Percentiles rank a stretch among this genome's conserved stretches.
Evolutionary conservation across 2,113 vertebrate species (phyloP).

Genomic region (Meleagris gallopavo): DNA sequence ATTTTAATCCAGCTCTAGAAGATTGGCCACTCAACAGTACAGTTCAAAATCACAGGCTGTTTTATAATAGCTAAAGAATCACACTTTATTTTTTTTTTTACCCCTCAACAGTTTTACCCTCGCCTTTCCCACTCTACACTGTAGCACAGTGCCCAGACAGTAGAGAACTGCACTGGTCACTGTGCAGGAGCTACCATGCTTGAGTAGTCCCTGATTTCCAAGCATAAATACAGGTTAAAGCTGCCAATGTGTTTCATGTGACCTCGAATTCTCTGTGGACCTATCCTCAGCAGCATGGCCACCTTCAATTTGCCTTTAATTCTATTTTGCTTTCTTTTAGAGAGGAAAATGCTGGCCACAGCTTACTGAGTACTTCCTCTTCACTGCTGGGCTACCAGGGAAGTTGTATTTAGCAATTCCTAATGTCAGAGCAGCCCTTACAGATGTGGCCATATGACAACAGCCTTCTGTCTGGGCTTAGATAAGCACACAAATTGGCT

Average conservation of each 20-base stretch:
- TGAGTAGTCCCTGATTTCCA: neutral
- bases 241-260: neutral
- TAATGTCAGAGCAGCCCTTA: neutral
- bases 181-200: rapidly evolving
- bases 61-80: neutral
- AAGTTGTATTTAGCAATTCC: neutral
- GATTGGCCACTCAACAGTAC: neutral
- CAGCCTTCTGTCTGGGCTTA: neutral
- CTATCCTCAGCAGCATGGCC: neutral
- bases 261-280: neutral
- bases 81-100: neutral
- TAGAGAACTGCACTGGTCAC: neutral
- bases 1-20: neutral
- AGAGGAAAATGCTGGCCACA: neutral
- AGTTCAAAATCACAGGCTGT: neutral
- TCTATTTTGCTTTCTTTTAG: neutral
- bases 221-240: neutral
- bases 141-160: neutral
- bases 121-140: neutral
- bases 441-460: neutral
- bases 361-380: neutral
- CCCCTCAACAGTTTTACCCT: neutral
- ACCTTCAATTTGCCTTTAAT: neutral
- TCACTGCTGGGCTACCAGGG: neutral
- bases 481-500: neutral